Conservation (phyloP, 2,113 vertebrate species). For the Caloenas nicobarica region DNA sequence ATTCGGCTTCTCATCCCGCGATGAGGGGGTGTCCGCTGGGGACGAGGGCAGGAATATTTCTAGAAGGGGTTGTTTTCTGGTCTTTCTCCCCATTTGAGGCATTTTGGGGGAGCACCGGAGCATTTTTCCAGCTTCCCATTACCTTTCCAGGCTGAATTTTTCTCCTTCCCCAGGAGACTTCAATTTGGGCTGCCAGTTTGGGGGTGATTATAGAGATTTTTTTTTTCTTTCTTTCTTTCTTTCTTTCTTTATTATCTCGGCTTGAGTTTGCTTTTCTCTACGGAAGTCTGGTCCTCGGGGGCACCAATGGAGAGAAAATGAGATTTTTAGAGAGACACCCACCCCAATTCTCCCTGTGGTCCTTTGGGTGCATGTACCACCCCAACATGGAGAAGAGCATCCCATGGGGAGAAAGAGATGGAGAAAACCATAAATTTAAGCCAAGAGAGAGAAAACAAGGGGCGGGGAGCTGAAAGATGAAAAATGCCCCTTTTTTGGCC, state of each 20-base stretch:
- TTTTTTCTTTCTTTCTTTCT: no score
- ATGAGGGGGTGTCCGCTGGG: neutral
- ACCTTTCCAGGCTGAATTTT: neutral
- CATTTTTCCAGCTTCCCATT: neutral
- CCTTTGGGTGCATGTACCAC: neutral
- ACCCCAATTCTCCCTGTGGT: neutral
- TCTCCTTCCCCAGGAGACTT: neutral
- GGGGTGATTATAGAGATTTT: neutral
- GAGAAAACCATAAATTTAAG: neutral
- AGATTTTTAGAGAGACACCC: neutral
- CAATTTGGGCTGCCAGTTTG: neutral
- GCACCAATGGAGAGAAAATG: neutral
- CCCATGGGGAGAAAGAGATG: neutral
- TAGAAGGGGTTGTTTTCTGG: accelerated
- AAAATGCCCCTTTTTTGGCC: neutral
- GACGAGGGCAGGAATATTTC: neutral
- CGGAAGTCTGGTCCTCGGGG: accelerated
- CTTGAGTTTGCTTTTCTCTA: neutral
- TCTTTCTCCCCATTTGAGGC: neutral
- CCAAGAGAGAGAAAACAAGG: neutral
- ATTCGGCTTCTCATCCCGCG: accelerated
- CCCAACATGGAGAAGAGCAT: neutral
- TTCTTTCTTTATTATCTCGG: neutral
- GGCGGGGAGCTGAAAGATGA: neutral
- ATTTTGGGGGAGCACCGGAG: accelerated